Conservation (phyloP, 64 coral and sea anemone genomes). For the Hydrozoanthus tunicans region DNA sequence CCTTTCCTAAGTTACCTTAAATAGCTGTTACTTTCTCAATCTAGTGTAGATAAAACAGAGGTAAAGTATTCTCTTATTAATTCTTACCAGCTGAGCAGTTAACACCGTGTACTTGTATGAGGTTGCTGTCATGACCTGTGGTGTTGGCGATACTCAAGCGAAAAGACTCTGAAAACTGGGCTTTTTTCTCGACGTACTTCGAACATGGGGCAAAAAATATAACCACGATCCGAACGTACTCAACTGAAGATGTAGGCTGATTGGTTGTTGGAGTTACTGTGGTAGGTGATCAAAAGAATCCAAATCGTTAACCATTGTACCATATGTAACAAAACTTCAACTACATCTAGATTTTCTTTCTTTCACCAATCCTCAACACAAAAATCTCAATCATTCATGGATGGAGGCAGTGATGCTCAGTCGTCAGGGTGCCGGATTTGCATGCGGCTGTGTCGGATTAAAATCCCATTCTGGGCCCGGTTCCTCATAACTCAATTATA, state of each 20-base stretch:
- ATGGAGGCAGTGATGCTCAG: too few relatives aligned
- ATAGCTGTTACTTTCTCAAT: not conserved
- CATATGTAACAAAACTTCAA: not conserved
- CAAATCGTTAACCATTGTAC: not conserved
- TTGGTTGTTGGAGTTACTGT: not conserved
- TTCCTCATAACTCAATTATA: too few relatives aligned
- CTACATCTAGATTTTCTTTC: not conserved
- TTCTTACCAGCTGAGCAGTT: conserved; percentile 33
- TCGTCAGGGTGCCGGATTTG: too few relatives aligned
- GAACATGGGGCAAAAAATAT: conserved; percentile 22
- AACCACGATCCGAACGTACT: conserved; percentile 37
- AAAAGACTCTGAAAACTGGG: conserved; percentile 15
- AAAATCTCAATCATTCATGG: too few relatives aligned
- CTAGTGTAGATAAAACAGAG: not conserved
- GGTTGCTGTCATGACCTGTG: not conserved
- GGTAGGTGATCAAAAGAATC: not conserved
- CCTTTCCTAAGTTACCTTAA: not conserved
- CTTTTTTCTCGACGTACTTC: conserved; percentile 28
- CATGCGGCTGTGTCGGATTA: too few relatives aligned
- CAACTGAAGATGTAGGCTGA: not conserved
- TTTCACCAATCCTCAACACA: not conserved
- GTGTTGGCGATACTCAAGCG: conserved; percentile 8
- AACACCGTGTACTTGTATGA: conserved; percentile 1
- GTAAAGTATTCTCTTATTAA: not conserved
- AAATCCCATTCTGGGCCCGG: too few relatives aligned